A percentile compares a stretch with the other conserved stretches of the same genome.
Conservation (phyloP, 2,888 invertebrate species). For the Doris montereyensis region DNA sequence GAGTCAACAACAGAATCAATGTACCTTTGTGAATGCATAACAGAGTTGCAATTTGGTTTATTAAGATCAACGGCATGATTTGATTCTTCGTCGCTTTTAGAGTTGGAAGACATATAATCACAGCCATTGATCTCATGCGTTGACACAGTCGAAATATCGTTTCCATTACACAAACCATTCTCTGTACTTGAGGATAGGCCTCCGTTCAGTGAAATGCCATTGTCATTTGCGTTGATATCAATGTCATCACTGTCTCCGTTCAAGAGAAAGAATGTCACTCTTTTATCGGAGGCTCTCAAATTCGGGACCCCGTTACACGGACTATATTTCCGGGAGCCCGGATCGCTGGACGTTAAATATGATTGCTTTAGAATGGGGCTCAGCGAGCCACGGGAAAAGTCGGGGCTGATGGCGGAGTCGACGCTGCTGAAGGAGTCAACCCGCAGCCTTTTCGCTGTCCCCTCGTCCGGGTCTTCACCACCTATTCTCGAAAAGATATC, state of each 20-base stretch:
- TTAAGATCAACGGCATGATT: too few relatives aligned
- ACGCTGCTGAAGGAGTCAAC: conserved; percentile 21
- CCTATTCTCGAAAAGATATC: background rate
- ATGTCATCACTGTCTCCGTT: background rate
- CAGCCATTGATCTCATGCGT: too few relatives aligned
- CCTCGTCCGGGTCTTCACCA: background rate
- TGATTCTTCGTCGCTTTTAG: too few relatives aligned
- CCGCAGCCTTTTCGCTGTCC: background rate
- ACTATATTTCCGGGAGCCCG: background rate
- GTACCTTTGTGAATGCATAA: too few relatives aligned
- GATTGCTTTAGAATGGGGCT: conserved; percentile 4
- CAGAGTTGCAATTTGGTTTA: too few relatives aligned
- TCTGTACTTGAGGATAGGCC: too few relatives aligned
- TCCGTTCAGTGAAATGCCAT: too few relatives aligned
- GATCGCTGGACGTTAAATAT: background rate
- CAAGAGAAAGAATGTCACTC: background rate
- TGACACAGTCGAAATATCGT: too few relatives aligned
- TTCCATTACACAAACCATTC: too few relatives aligned
- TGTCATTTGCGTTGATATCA: too few relatives aligned
- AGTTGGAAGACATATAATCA: too few relatives aligned
- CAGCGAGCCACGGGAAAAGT: background rate
- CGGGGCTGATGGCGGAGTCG: conserved; percentile 27
- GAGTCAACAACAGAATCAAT: too few relatives aligned
- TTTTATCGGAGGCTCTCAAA: background rate
- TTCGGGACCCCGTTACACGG: background rate